Base-by-base conservation (phyloP, 2,797 vertebrate genomes). In the Adelosebastes latens region DNA sequence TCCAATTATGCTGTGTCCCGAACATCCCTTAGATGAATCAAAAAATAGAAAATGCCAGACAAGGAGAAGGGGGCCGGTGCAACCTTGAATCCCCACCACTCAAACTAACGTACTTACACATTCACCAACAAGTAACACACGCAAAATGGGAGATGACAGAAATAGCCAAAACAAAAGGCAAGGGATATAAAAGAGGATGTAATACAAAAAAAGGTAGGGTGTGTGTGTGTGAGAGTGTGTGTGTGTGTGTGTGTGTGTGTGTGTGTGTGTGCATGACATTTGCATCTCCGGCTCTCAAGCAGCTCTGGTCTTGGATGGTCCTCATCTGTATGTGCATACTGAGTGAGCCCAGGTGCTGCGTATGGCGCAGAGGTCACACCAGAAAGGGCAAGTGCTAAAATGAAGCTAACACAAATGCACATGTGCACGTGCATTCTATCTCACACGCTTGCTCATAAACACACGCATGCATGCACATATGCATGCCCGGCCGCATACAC, bases 241-340 rank as follows among this genome's bases (percentile, higher is more conserved):
- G 56, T 63, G 77, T 81, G 86, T 72, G 79, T 80, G 86, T 53
- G 72, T 32, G 75, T 81, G 65, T 9, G 78, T 79, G 65, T 46
- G 63, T 63, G 79, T 81, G 87, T 73, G 79, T 81, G 85, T 52
- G 72, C 32, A 67, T 95, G 93, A 93, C 91, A 94, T 96, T 95
- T 95, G 94, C 94, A 95, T 95, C 93, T 87, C 86, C 89, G 88
- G 92, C 90, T 94, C 87, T 86, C 83, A 70, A 89, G 87, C 86
- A 92, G 89, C 87, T 87, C 88, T 92, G 92, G 89, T 92, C 90
- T 88, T 92, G 90, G 90, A 92, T 93, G 87, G 87, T 86, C 84
- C 93, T 93, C 89, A 94, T 94, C 94, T 94, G 90, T 95, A 95
- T 96, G 95, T 95, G 95, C 95, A 96, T 96, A 96, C 87, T 94